Conservation (phyloP, 1,140 invertebrate species). For the Homarus americanus region DNA sequence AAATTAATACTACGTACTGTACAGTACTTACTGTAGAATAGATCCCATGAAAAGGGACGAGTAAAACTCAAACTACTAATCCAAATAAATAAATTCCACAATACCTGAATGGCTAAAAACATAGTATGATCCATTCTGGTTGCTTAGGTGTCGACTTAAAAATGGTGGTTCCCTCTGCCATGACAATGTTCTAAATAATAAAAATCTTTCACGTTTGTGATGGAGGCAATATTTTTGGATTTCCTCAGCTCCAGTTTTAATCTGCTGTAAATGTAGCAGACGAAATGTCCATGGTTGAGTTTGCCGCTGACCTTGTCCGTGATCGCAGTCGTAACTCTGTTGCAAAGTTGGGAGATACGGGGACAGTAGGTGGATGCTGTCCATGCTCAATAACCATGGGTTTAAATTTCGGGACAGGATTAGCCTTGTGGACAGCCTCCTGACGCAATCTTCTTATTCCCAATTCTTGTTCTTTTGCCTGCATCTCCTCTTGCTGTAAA, state of each 20-base stretch:
- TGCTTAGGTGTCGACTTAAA: too few species aligned
- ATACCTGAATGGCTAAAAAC: too few species aligned
- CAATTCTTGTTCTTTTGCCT: conserved; percentile 76
- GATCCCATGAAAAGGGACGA: too few species aligned
- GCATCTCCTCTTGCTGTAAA: conserved; percentile 71
- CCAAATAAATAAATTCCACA: too few species aligned
- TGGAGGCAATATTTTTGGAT: too few species aligned
- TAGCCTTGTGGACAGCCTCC: conserved; percentile 78
- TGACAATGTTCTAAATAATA: too few species aligned
- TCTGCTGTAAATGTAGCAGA: background rate
- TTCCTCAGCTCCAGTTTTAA: background rate
- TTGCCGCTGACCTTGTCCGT: conserved; percentile 3
- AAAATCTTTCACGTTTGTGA: too few species aligned
- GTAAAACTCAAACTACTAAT: too few species aligned
- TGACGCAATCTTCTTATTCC: conserved; percentile 77
- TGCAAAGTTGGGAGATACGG: conserved; percentile 78
- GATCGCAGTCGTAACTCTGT: conserved; percentile 64
- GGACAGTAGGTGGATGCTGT: conserved; percentile 77
- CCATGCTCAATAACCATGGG: conserved; percentile 77
- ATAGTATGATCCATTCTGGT: too few species aligned
- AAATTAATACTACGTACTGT: too few species aligned
- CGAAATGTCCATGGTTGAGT: conserved; percentile 23
- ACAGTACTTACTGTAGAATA: too few species aligned
- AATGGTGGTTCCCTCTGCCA: too few species aligned
- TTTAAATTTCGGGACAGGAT: conserved; percentile 78